Conservation (phyloP, 2,113 vertebrate genomes). For the Ceyx melanurus region DNA sequence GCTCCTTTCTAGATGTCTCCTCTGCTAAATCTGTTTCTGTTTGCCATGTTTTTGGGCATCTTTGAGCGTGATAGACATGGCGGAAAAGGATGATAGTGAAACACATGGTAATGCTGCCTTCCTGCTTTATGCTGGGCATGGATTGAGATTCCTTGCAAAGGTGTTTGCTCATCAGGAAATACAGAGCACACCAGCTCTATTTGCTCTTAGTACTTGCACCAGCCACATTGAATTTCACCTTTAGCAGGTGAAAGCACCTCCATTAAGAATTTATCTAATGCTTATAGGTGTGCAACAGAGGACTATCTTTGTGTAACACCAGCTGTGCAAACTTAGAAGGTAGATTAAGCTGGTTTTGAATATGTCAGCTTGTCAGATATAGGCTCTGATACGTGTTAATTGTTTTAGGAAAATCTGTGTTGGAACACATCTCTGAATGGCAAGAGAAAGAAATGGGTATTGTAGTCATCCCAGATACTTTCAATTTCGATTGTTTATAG, state of each 20-base stretch:
- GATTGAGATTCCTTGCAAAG: not conserved
- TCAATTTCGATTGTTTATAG: slow-evolving; percentile 65
- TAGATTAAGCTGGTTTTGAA: not conserved
- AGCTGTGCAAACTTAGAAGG: not conserved
- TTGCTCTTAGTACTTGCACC: not conserved
- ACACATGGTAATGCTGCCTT: not conserved
- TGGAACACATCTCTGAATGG: slow-evolving; percentile 29
- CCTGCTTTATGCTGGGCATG: not conserved
- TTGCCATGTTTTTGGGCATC: not conserved
- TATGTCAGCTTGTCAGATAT: not conserved
- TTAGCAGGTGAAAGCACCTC: not conserved
- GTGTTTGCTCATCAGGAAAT: not conserved
- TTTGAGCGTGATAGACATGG: not conserved
- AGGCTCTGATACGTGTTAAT: not conserved
- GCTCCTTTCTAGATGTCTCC: not conserved
- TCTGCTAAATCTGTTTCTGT: not conserved
- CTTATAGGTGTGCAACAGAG: not conserved
- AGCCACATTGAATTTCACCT: not conserved
- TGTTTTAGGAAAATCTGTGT: not conserved
- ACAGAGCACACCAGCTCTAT: not conserved
- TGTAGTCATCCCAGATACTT: slow-evolving; percentile 56
- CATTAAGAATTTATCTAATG: not conserved
- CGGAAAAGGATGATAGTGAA: not conserved
- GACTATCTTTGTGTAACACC: not conserved
- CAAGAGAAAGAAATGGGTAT: slow-evolving; percentile 38